phyloP scores from a whole-genome alignment of 2,888 invertebrate species.

The Agrotis ipsilon region DNA sequence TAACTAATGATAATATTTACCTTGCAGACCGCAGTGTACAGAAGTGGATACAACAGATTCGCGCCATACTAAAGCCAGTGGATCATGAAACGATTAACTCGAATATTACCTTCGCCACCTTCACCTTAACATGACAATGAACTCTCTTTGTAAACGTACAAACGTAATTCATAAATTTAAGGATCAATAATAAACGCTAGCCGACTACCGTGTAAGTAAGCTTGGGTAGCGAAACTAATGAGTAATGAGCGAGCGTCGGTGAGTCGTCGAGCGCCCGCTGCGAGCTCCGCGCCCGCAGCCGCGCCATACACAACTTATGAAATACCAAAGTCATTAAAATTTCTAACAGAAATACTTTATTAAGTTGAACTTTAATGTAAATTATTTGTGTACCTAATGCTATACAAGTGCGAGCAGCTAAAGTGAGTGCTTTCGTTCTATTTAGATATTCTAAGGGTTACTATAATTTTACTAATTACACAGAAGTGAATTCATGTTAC shows the following conservation, averaged over 20 bases:
- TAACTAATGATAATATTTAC: slow-evolving; percentile 27
- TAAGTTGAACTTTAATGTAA: slow-evolving; percentile 85
- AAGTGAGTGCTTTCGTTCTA: slow-evolving; percentile 82
- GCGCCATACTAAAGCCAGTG: slow-evolving; percentile 95
- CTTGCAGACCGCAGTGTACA: slow-evolving; percentile 97
- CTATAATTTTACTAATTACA: slow-evolving; percentile 77
- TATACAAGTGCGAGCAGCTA: slow-evolving; percentile 91
- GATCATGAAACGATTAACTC: slow-evolving; percentile 85
- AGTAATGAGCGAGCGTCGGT: slow-evolving; percentile 61
- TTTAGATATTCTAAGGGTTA: slow-evolving; percentile 81
- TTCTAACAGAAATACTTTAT: slow-evolving; percentile 87
- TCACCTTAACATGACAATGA: slow-evolving; percentile 89
- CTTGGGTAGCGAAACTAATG: slow-evolving; percentile 79
- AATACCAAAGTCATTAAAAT: slow-evolving; percentile 90
- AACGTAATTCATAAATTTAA: slow-evolving; percentile 86
- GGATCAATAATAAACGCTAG: slow-evolving; percentile 86
- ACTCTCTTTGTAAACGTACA: slow-evolving; percentile 91
- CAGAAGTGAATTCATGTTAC: slow-evolving; percentile 71
- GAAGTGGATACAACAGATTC: slow-evolving; percentile 98
- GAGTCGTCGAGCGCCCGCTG: slow-evolving; percentile 56
- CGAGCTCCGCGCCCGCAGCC: slow-evolving; percentile 31
- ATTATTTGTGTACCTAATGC: slow-evolving; percentile 85
- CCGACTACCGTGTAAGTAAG: slow-evolving; percentile 84
- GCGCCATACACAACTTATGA: slow-evolving; percentile 75
- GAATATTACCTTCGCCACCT: slow-evolving; percentile 87